Evolutionary conservation across 2,113 vertebrate species (phyloP), one percentile per base, ranked within the genome.

Genomic region (Caloenas nicobarica): DNA sequence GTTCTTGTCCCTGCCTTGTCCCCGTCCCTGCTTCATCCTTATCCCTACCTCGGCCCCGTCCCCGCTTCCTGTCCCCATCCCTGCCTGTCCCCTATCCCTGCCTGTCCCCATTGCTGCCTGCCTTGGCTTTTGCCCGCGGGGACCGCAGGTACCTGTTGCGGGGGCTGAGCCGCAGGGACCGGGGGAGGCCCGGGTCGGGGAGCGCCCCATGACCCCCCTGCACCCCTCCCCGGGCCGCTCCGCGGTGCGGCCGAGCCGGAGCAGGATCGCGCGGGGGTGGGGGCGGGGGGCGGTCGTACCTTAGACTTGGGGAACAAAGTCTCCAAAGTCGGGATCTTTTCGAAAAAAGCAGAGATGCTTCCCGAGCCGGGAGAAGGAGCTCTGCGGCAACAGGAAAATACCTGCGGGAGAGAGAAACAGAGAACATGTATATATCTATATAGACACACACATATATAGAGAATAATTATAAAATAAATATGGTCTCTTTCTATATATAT

Each of bases 401-500:
- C 9, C 84, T 88, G 73, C 61, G 11, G 51, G 60, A 61, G 0
- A 68, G 44, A 86, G 40, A 74, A 83, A 38, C 10, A 42, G 44
- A 60, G 21, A 42, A 48, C 16, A 38, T 6, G 22, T 2, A 24
- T 29, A 64, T 40, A 38, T 6, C 17, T 2, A 24, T 29, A 64
- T 40, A 64, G 26, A 26, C 19, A 26, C 44, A 26, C 44, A 28
- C 33, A 15, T 6, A 17, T 34, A 28, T 10, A 38, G 11, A 11
- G 10, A 8, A 46, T 46, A 46, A 19, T 46, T 26, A 44, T 8
- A 21, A 38, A 84, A 91, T 18, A 74, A 85, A 31, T 23, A 26
- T 4, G 4, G 16, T 18, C 3, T 5, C 3, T 42, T 38, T 38
- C 22, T 72, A 2, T 26, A 3, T 23, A 5, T 9, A 6, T 7